Base-by-base conservation (phyloP, 2,888 invertebrate genomes). In the Trypoxylon attenuatum region DNA sequence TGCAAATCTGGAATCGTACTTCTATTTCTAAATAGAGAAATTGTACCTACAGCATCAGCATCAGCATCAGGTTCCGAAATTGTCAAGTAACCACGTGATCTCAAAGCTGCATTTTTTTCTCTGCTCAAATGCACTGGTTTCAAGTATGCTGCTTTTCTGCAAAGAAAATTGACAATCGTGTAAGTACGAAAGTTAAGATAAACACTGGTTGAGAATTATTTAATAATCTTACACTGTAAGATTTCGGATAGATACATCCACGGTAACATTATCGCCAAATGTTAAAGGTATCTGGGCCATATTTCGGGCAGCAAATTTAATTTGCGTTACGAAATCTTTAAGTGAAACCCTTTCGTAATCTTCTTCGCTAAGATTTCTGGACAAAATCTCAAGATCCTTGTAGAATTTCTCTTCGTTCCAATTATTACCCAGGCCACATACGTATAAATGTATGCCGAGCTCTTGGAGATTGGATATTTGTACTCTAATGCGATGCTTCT, bases 361-460 rank as follows among this genome's bases (percentile, higher is more conserved):
- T 1, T 72, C 67, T 1, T 16, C 13, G 0, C 65, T 47, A 2
- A 68, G 42, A n/a, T 74, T 59, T 5, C 64, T 52, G 0, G 78
- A 74, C 5, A 71, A 29, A 10, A 82, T 64, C 27, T 80, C 79
- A 0, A 82, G 21, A 41, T 82, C 79, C 51, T 69, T 73, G 38
- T 74, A 82, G 16, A 82, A 82, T 0, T 47, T 15, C 8, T 73
- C 41, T 1, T 62, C 56, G 22, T 69, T 38, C 80, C 81, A 81
- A 15, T 69, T 22, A 0, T 69, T 16, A 2, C 69, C 66, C 13
- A 78, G 42, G 25, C 77, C 73, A 1, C 78, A 16, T 1, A 81
- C 55, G 0, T 39, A 49, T 16, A 82, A 47, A 5, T 69, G 29
- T 1, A 80, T 10, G 1, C 55, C 54, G 13, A 61, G 13, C 0